Base-by-base conservation (phyloP, 2,113 vertebrate species). In the Passer domesticus region DNA sequence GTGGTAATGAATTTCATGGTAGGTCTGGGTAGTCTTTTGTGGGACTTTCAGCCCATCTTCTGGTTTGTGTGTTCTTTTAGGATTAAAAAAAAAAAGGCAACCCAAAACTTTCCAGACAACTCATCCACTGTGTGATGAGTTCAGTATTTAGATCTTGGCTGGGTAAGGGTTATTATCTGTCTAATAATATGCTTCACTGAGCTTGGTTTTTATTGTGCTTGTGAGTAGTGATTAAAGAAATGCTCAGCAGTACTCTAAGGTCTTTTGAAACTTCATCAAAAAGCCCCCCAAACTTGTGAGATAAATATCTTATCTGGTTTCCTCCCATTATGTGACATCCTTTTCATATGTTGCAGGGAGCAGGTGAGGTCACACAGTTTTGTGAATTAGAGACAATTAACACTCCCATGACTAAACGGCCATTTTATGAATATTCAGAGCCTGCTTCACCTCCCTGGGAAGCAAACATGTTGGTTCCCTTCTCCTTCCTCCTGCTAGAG, bases 391-490 rank as follows among this genome's bases (percentile, higher is more conserved):
- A 96, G 89, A 97, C 97, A 98, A 98, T 98, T 98, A 98, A 94
- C 91, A 93, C 91, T 97, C 95, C 96, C 96, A 96, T 97, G 97
- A 97, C 96, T 98, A 98, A 98, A 95, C 82, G 97, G 90, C 96
- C 92, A 94, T 94, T 96, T 97, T 95, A 98, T 98, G 97, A 98
- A 98, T 98, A 98, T 98, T 98, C 98, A 98, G 94, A 90, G 62
- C 70, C 80, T 92, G 46, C 93, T 97, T 98, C 70, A 53, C 94
- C 92, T 98, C 96, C 97, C 96, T 98, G 98, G 97, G 98, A 98
- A 97, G 96, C 90, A 87, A 96, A 91, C 95, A 81, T 74, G 89
- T 96, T 93, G 90, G 95, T 97, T 96, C 89, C 79, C 73, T 96
- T 98, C 96, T 88, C 97, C 60, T 95, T 82, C 85, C 91, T 97